Conservation (phyloP, 2,113 vertebrate genomes). For the Cololabis saira region DNA sequence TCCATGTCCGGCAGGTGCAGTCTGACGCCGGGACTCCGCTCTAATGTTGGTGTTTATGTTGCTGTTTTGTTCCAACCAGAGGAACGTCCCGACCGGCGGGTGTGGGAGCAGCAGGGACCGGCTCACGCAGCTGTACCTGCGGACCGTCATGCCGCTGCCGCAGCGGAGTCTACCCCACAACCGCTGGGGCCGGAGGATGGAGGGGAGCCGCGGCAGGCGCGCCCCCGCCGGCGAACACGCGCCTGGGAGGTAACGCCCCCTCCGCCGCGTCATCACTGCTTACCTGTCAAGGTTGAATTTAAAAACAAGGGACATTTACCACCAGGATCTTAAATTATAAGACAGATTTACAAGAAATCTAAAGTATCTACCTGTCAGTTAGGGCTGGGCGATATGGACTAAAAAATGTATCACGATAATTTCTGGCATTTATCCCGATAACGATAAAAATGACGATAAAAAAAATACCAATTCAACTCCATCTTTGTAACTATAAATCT, state of each 20-base stretch:
- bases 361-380: no score
- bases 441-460: no score
- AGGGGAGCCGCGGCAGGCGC: conserved; percentile 82
- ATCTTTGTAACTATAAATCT: no score
- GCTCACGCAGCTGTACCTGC: conserved; percentile 91
- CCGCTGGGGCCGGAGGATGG: conserved; percentile 92
- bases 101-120: conserved; percentile 84
- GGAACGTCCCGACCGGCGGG: conserved; percentile 83
- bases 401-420: no score
- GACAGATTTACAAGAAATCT: no score
- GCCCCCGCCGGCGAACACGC: neutral
- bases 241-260: conserved; percentile 30
- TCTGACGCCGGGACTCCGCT: no score
- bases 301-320: no score
- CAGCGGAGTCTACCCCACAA: conserved; percentile 89
- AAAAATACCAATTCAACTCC: no score
- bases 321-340: no score
- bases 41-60: neutral
- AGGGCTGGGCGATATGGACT: no score
- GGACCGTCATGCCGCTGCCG: conserved; percentile 93
- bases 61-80: conserved; percentile 72
- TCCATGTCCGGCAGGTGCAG: no score
- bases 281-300: neutral
- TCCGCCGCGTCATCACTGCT: neutral
- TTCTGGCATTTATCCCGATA: no score